Conservation (phyloP, 2,888 invertebrate species). For the Sphaerophoria rueppellii region DNA sequence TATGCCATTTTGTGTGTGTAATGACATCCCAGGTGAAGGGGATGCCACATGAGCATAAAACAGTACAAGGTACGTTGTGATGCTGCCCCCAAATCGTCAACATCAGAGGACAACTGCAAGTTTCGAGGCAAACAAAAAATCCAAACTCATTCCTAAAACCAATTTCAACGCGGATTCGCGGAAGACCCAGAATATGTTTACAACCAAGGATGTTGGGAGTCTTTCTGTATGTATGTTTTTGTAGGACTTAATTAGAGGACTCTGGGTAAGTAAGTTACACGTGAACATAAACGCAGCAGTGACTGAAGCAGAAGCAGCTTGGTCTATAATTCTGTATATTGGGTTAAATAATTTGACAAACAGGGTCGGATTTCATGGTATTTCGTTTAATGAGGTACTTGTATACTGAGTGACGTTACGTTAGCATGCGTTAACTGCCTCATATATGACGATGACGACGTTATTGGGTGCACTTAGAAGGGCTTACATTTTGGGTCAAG, state of each 20-base stretch:
- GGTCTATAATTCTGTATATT: constrained; percentile 33
- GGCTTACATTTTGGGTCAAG: constrained; percentile 48
- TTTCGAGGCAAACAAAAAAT: background rate
- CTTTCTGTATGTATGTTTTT: constrained; percentile 2
- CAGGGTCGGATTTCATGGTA: constrained; percentile 70
- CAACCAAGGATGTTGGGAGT: constrained; percentile 5
- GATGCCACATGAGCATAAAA: constrained; percentile 58
- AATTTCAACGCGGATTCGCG: constrained; percentile 44
- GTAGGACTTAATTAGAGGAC: constrained; percentile 71
- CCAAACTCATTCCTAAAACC: constrained; percentile 20
- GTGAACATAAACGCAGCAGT: constrained; percentile 40
- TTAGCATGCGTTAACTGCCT: constrained; percentile 64
- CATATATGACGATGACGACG: constrained; percentile 10
- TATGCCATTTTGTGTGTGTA: constrained; percentile 58
- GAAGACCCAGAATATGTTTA: constrained; percentile 56
- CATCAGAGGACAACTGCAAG: background rate
- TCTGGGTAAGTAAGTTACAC: constrained; percentile 48
- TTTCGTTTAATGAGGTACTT: constrained; percentile 68
- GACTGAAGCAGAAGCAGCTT: background rate
- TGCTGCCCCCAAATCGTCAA: background rate
- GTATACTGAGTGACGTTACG: constrained; percentile 30
- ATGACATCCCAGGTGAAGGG: constrained; percentile 69
- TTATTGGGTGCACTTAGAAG: constrained; percentile 35
- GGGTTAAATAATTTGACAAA: constrained; percentile 67
- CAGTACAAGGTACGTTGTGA: constrained; percentile 26